Evolutionary conservation across 2,797 vertebrate species (phyloP).

Genomic region (Pseudochirops cupreus): DNA sequence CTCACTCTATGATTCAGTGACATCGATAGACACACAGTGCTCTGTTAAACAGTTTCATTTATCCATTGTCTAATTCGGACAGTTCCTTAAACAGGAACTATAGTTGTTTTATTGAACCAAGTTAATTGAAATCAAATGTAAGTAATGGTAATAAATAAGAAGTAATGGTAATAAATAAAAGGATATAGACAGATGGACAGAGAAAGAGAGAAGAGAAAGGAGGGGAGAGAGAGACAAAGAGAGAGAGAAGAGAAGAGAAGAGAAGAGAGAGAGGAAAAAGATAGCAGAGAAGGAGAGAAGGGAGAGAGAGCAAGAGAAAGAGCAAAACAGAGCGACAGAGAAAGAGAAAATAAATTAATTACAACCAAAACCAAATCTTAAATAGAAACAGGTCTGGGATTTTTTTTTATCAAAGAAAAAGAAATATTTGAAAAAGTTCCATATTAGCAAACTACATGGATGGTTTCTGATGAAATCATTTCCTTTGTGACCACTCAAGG

Average conservation of each 20-base stretch:
- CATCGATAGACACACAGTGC: conserved; percentile 1
- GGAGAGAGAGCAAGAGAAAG: conserved; percentile 15
- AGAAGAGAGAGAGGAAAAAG: not conserved
- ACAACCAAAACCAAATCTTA: not conserved
- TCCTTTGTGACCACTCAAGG: conserved; percentile 26
- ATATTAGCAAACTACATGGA: not conserved
- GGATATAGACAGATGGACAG: not conserved
- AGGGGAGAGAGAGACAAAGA: not conserved
- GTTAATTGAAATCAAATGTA: conserved; percentile 55
- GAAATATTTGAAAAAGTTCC: conserved; percentile 8
- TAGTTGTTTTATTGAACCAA: not conserved
- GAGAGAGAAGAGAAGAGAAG: not conserved
- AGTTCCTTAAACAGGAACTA: conserved; percentile 30
- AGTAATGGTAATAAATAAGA: conserved; percentile 45
- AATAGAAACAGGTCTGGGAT: not conserved
- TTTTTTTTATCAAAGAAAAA: conserved; percentile 22
- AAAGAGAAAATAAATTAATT: not conserved
- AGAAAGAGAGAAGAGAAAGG: not conserved
- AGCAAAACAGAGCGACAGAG: too few species aligned
- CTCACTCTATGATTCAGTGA: conserved; percentile 46
- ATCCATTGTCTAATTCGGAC: conserved; percentile 32
- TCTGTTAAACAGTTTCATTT: conserved; percentile 56
- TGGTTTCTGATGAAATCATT: conserved; percentile 44
- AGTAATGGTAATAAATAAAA: not conserved
- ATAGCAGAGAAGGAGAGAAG: not conserved